Percentiles rank a stretch among this genome's conserved stretches.
Evolutionary conservation across 2,888 invertebrate species (phyloP).

Genomic region (Pristionchus maxplancki): DNA sequence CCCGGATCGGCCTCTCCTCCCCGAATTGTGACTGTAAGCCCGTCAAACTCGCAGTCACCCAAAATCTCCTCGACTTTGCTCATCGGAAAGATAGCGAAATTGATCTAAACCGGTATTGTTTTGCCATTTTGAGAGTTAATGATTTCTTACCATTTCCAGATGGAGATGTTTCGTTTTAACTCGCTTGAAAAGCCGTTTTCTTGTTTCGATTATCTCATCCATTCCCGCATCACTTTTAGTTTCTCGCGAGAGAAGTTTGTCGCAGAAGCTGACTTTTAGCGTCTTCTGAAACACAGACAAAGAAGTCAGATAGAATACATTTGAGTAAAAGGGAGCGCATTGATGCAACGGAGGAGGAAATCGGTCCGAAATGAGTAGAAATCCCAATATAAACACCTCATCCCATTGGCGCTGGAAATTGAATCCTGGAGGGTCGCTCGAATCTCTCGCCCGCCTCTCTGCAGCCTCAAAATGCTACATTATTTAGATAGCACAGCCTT

Average conservation of each 20-base stretch:
- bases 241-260: not conserved
- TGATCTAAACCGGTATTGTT: not conserved
- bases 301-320: no score
- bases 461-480: not conserved
- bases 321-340: no score
- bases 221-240: not conserved
- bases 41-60: not conserved
- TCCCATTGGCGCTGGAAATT: not conserved
- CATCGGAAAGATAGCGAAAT: not conserved
- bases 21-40: not conserved
- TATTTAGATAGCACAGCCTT: no score
- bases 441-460: not conserved
- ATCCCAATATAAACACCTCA: not conserved
- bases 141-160: not conserved
- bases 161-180: not conserved
- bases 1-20: not conserved
- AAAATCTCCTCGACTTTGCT: not conserved
- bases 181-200: not conserved
- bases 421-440: not conserved
- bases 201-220: not conserved
- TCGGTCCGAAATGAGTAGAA: no score
- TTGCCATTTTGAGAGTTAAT: not conserved
- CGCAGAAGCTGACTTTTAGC: not conserved
- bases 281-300: not conserved
- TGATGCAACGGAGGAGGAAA: no score